Evolutionary conservation across 2,888 invertebrate species (phyloP).

Genomic region (Drosophila mimica): DNA sequence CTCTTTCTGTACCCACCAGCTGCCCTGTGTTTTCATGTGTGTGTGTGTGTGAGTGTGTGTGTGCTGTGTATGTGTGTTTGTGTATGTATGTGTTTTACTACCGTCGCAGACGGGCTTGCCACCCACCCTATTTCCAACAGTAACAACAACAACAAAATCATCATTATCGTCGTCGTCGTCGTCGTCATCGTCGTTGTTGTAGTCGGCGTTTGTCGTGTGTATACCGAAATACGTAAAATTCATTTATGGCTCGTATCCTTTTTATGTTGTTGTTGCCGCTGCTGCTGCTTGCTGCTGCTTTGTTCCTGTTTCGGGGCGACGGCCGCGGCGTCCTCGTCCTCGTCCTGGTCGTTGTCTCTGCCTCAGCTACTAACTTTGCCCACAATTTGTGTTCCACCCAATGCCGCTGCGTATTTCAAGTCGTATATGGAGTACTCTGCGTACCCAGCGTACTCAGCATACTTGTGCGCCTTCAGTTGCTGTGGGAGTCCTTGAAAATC

Average conservation of each 20-base stretch:
- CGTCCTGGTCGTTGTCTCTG: conserved; percentile 32
- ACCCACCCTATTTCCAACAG: conserved; percentile 68
- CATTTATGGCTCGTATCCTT: conserved; percentile 71
- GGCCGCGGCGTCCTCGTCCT: conserved; percentile 51
- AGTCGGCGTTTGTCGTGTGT: conserved; percentile 77
- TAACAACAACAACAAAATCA: conserved; percentile 36
- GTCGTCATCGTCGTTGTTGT: conserved; percentile 41
- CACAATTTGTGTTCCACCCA: conserved; percentile 48
- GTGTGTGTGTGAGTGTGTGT: conserved; percentile 29
- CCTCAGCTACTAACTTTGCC: conserved; percentile 25
- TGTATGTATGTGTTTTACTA: conserved; percentile 57
- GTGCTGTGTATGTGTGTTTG: conserved; percentile 34
- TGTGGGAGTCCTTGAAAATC: conserved; percentile 29
- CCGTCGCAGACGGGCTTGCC: conserved; percentile 71
- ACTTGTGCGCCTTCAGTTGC: conserved; percentile 37
- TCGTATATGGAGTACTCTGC: conserved; percentile 31
- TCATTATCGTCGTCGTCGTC: conserved; percentile 24
- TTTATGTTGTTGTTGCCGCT: conserved; percentile 39
- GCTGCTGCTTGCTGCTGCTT: conserved; percentile 45
- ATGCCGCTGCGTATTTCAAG: conserved; percentile 39
- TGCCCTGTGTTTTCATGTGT: conserved; percentile 42
- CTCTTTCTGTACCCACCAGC: conserved; percentile 77
- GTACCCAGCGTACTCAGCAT: conserved; percentile 12
- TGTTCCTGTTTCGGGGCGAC: conserved; percentile 77
- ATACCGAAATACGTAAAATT: conserved; percentile 79